A percentile compares a stretch with the other conserved stretches of the same genome.
These are phyloP conservation scores for Myotis findleyi DNA, from an alignment of 2,797 vertebrate genomes.

Conservation along the genomic window DNA sequence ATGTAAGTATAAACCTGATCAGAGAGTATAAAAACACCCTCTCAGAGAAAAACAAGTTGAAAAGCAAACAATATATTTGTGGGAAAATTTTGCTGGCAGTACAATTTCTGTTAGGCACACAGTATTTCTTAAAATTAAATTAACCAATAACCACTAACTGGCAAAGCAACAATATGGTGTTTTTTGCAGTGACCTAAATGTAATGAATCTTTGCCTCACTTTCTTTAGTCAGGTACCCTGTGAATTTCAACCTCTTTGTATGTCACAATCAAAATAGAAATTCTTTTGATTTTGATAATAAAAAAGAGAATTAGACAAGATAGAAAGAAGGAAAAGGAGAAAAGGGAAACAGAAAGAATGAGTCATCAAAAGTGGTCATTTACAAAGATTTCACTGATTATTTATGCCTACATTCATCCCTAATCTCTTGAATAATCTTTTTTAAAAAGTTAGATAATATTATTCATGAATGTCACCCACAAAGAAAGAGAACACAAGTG, in stretches of 20 bases:
- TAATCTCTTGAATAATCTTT: neutral
- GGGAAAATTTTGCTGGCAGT: neutral
- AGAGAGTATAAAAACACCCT: neutral
- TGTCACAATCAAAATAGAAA: neutral
- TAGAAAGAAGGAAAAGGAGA: neutral
- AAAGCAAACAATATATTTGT: neutral
- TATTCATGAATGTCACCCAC: neutral
- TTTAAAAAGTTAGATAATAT: neutral
- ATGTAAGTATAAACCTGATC: neutral
- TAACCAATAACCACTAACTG: neutral
- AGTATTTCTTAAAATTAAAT: neutral
- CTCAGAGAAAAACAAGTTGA: slow-evolving; percentile 34
- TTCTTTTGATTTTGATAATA: neutral
- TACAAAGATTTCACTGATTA: neutral
- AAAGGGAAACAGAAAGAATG: neutral
- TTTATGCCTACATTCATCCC: neutral
- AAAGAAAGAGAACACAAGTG: neutral
- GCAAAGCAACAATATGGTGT: neutral
- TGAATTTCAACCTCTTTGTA: neutral
- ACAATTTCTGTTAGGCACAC: neutral
- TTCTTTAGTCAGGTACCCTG: neutral
- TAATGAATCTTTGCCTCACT: neutral
- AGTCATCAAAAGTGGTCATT: neutral
- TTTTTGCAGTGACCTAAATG: neutral
- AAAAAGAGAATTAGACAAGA: neutral